Percentiles rank a stretch among this genome's conserved stretches.
Evolutionary conservation across 2,797 vertebrate species (phyloP).

Genomic region (Rousettus madagascariensis): DNA sequence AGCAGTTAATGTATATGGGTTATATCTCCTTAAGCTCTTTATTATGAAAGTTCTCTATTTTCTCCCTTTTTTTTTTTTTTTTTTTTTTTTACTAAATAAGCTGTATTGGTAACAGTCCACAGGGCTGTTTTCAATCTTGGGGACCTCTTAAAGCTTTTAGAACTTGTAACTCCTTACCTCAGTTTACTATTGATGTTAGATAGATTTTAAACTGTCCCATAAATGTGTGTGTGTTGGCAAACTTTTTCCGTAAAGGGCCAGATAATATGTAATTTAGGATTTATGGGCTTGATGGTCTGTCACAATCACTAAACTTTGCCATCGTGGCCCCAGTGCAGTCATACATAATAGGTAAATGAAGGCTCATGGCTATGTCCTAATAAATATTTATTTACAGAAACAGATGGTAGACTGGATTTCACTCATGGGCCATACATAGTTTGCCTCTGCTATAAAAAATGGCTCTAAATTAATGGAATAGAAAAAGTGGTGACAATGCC

Average conservation of each 20-base stretch:
- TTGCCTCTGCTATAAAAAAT: not conserved
- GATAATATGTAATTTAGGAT: not conserved
- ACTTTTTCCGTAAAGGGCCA: not conserved
- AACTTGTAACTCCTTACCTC: not conserved
- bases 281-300: not conserved
- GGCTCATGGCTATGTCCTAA: not conserved
- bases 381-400: not conserved
- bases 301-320: not conserved
- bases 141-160: not conserved
- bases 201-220: not conserved
- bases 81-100: not conserved
- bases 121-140: not conserved
- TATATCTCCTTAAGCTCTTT: not conserved
- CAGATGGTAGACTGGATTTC: not conserved
- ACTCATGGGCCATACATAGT: not conserved
- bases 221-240: not conserved
- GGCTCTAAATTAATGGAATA: not conserved
- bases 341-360: not conserved
- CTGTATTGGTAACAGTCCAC: not conserved
- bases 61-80: conserved; percentile 18
- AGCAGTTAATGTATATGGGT: not conserved
- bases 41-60: not conserved
- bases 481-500: not conserved
- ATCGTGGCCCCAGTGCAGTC: not conserved
- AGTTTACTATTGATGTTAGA: not conserved